Evolutionary conservation across 2,888 invertebrate species (phyloP).

Genomic region (Noctua fimbriata): DNA sequence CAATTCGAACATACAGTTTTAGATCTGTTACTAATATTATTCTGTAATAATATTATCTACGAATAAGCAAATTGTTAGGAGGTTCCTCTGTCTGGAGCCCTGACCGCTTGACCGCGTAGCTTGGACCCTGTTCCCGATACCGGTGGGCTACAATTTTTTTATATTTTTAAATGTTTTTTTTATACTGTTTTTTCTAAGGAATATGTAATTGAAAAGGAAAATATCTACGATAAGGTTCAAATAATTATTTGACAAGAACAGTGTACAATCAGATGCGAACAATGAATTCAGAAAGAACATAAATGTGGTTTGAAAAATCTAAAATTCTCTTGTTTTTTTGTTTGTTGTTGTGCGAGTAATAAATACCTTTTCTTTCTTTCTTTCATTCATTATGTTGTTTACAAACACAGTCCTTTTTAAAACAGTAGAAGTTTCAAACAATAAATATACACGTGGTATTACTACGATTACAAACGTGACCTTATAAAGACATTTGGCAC

Average conservation of each 20-base stretch:
- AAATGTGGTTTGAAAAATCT: background rate
- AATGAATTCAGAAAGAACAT: background rate
- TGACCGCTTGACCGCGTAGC: too few relatives aligned
- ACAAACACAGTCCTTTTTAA: background rate
- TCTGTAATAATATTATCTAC: background rate
- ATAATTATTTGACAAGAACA: background rate
- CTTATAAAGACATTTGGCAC: slow-evolving; percentile 72
- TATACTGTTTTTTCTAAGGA: too few relatives aligned
- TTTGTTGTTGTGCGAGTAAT: background rate
- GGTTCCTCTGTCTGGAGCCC: too few relatives aligned
- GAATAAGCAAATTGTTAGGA: too few relatives aligned
- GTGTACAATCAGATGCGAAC: background rate
- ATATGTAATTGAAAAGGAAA: too few relatives aligned
- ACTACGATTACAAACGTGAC: slow-evolving; percentile 46
- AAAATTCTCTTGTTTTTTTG: background rate
- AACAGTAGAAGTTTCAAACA: background rate
- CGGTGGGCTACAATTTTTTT: too few relatives aligned
- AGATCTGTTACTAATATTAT: background rate
- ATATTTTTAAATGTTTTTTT: too few relatives aligned
- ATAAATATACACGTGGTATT: background rate
- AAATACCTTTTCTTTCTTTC: background rate
- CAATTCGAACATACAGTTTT: background rate
- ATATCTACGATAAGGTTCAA: too few relatives aligned
- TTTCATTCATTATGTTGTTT: background rate
- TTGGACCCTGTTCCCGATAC: too few relatives aligned